A percentile compares a stretch with the other conserved stretches of the same genome.
Evolutionary conservation across 2,113 vertebrate species (phyloP).

Genomic region (Chrysemys picta): DNA sequence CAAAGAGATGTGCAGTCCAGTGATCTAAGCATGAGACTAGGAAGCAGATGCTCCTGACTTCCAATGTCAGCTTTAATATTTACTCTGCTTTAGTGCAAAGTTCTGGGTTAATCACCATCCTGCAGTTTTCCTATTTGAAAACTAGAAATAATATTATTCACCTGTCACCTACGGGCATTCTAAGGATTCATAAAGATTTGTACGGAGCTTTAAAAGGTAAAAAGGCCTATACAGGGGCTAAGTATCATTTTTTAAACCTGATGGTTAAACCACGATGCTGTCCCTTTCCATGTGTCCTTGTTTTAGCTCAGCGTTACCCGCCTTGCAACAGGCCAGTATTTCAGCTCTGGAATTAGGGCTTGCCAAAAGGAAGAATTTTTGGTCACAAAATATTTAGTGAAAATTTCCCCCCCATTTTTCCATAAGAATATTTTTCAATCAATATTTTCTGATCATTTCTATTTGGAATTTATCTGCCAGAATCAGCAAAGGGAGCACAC

Average conservation of each 20-base stretch:
- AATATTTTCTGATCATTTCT: background rate
- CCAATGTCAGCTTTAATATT: slow-evolving; percentile 1
- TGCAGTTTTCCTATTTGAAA: background rate
- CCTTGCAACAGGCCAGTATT: background rate
- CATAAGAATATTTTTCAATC: background rate
- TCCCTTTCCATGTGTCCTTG: background rate
- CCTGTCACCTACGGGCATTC: background rate
- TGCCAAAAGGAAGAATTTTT: background rate
- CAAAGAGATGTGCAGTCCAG: background rate
- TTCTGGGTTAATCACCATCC: background rate
- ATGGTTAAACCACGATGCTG: background rate
- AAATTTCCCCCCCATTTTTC: background rate
- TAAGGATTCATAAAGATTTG: background rate
- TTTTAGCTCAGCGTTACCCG: background rate
- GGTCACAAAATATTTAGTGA: background rate
- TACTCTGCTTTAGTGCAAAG: background rate
- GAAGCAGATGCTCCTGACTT: no score
- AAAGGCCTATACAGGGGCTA: background rate
- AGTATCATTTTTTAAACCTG: background rate
- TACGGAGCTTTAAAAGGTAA: background rate
- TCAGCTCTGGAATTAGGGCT: background rate
- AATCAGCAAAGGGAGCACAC: background rate
- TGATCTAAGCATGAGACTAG: no score
- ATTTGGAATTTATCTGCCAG: background rate
- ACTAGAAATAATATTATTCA: background rate